Conservation (phyloP, 2,113 vertebrate species). For the Emydura subglobosa region DNA sequence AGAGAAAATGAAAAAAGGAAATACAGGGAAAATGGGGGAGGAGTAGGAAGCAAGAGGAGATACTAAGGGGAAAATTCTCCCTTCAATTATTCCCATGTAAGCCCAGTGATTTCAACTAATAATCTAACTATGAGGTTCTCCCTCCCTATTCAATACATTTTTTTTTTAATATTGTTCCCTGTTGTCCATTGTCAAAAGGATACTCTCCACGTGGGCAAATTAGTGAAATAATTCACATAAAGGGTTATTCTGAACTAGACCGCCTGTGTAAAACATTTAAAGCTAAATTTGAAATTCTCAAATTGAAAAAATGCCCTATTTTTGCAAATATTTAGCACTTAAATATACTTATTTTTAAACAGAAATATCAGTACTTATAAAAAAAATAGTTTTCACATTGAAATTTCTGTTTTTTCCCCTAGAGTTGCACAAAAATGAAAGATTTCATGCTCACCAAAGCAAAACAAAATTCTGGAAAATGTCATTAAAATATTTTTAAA, state of each 20-base stretch:
- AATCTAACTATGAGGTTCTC: not conserved
- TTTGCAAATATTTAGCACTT: not conserved
- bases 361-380: not conserved
- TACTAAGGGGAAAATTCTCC: not conserved
- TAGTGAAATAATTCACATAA: no score
- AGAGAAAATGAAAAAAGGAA: not conserved
- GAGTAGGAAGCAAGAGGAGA: not conserved
- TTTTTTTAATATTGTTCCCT: no score
- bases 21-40: not conserved
- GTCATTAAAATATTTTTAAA: not conserved
- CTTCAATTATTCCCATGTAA: not conserved
- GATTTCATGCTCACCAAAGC: not conserved
- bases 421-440: not conserved
- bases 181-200: no score
- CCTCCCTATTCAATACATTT: no score
- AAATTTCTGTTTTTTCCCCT: not conserved
- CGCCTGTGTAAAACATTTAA: not conserved
- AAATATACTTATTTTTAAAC: not conserved
- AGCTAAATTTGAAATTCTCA: not conserved
- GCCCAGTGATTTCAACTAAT: not conserved
- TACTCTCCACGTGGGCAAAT: no score
- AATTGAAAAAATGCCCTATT: not conserved
- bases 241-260: no score
- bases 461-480: not conserved
- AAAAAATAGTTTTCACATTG: not conserved